Conservation (phyloP, 2,113 vertebrate genomes). For the Lepus europaeus region DNA sequence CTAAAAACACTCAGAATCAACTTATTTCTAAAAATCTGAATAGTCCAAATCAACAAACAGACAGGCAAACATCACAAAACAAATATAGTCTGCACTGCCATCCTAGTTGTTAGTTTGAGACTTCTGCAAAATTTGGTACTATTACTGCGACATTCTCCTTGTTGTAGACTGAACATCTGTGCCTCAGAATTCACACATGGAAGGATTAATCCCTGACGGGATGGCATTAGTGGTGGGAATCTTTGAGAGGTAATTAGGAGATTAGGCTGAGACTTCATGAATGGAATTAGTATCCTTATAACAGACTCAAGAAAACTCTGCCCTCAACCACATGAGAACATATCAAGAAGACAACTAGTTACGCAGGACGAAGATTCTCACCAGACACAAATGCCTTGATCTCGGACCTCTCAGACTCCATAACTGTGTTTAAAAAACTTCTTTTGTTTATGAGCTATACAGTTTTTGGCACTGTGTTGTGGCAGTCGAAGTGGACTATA, state of each 20-base stretch:
- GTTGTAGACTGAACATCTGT: neutral
- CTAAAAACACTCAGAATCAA: neutral
- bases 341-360: neutral
- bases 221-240: accelerated
- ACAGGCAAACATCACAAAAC: neutral
- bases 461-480: neutral
- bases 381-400: neutral
- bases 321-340: neutral
- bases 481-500: no score
- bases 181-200: no score
- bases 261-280: neutral
- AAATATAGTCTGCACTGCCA: neutral
- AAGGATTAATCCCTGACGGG: neutral
- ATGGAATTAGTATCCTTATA: no score
- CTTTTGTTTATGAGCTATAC: neutral
- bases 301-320: neutral
- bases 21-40: neutral
- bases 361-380: neutral
- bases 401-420: neutral
- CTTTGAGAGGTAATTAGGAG: neutral
- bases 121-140: neutral
- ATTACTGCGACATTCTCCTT: neutral
- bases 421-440: neutral
- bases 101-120: neutral
- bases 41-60: neutral